Percentiles rank a stretch among this genome's conserved stretches.
phyloP scores from a whole-genome alignment of 1,140 invertebrate genomes.

The Alviniconcha marisindica region DNA sequence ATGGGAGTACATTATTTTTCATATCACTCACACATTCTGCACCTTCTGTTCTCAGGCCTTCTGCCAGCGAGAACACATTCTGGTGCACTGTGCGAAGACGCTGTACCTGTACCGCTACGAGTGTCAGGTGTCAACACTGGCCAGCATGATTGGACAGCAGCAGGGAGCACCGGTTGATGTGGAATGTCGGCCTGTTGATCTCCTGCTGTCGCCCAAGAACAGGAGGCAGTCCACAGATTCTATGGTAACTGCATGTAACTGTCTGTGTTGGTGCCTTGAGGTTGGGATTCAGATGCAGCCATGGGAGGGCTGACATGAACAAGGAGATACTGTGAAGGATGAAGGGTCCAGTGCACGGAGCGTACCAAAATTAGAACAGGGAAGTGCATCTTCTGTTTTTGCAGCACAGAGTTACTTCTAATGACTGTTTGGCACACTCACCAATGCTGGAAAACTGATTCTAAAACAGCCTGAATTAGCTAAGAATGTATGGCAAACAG shows the following conservation, averaged over 20 bases:
- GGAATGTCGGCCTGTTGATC: not conserved
- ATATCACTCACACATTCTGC: too few species aligned
- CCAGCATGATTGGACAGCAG: constrained; percentile 18
- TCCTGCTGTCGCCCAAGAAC: not conserved
- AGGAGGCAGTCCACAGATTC: not conserved
- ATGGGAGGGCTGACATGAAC: not conserved
- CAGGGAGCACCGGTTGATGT: not conserved
- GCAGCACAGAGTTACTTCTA: too few species aligned
- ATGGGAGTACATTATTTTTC: too few species aligned
- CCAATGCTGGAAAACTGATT: too few species aligned
- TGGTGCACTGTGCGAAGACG: not conserved
- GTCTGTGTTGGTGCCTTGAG: not conserved
- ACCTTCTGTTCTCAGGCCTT: constrained; percentile 20
- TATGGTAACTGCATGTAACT: not conserved
- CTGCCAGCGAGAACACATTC: constrained; percentile 12
- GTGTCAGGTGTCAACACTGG: constrained; percentile 3
- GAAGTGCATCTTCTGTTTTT: too few species aligned
- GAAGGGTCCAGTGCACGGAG: too few species aligned
- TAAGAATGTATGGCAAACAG: too few species aligned
- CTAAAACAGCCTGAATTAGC: too few species aligned
- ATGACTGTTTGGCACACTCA: too few species aligned
- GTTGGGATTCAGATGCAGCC: not conserved
- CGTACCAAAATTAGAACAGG: too few species aligned
- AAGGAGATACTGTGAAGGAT: not conserved
- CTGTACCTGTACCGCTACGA: constrained; percentile 17